phyloP scores from a whole-genome alignment of 2,888 invertebrate genomes.

The Busseola fusca region DNA sequence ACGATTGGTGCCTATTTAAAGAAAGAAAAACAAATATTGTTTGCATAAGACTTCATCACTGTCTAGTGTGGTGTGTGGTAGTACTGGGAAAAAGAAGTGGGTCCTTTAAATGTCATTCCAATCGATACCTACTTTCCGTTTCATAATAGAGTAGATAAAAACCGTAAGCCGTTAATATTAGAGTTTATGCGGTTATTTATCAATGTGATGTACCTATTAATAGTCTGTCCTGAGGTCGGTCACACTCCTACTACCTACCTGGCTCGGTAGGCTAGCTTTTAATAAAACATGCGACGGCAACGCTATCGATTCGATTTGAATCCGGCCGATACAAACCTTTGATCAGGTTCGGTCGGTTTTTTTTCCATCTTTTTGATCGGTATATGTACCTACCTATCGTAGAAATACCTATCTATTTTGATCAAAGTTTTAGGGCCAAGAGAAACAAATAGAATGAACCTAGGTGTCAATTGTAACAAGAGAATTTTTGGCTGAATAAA shows the following conservation, averaged over 20 bases:
- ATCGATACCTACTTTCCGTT: background rate
- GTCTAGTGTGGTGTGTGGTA: too few species aligned
- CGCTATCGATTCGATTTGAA: slow-evolving; percentile 53
- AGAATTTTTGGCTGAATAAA: background rate
- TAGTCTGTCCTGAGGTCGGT: slow-evolving; percentile 39
- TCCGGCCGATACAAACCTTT: slow-evolving; percentile 25
- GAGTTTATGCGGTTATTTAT: slow-evolving; percentile 46
- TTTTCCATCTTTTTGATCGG: slow-evolving; percentile 18
- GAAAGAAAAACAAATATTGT: too few species aligned
- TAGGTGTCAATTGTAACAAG: background rate
- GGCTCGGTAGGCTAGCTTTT: slow-evolving; percentile 32
- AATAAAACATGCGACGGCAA: slow-evolving; percentile 56
- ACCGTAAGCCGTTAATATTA: slow-evolving; percentile 1
- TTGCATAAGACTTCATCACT: background rate
- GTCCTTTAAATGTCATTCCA: background rate
- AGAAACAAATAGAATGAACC: background rate
- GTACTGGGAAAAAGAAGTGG: background rate
- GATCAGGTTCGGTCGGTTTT: slow-evolving; percentile 10
- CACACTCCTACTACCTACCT: slow-evolving; percentile 19
- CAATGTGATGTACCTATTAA: slow-evolving; percentile 50
- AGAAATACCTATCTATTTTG: slow-evolving; percentile 3
- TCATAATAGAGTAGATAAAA: background rate
- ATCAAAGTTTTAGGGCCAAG: background rate
- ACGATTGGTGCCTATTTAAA: too few species aligned
- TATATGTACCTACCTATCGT: background rate